These are phyloP conservation scores for Synergus gifuensis DNA, from an alignment of 2,888 invertebrate genomes.

Conservation along the genomic window DNA sequence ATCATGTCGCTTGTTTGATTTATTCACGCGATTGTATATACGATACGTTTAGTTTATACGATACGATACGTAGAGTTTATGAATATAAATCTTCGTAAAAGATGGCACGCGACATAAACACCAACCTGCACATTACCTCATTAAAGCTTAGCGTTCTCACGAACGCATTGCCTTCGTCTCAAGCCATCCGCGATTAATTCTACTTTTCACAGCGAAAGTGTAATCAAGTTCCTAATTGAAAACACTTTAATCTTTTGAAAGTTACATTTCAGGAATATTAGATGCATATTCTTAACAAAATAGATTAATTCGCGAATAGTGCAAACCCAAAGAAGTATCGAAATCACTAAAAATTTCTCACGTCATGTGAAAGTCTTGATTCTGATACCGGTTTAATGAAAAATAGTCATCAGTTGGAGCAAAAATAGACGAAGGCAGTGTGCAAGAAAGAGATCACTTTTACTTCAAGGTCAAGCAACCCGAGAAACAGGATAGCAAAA, in stretches of 20 bases:
- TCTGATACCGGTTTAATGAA: conserved; percentile 39
- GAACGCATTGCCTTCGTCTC: not conserved
- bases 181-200: not conserved
- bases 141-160: not conserved
- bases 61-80: not conserved
- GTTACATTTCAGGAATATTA: not conserved
- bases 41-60: too few species aligned
- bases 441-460: conserved; percentile 68
- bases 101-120: not conserved
- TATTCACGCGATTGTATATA: not conserved
- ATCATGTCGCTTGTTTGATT: not conserved
- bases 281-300: not conserved
- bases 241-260: not conserved
- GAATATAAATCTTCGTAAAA: not conserved
- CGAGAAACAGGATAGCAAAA: conserved; percentile 50
- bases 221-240: not conserved
- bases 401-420: conserved; percentile 38
- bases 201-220: not conserved
- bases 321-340: not conserved
- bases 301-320: not conserved
- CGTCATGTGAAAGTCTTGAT: conserved; percentile 55
- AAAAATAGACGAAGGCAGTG: conserved; percentile 5
- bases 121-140: not conserved
- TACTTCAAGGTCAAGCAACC: conserved; percentile 65
- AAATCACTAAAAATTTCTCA: conserved; percentile 4